phyloP scores from a whole-genome alignment of 64 coral and sea anemone species.

The Stichodactyla helianthus region DNA sequence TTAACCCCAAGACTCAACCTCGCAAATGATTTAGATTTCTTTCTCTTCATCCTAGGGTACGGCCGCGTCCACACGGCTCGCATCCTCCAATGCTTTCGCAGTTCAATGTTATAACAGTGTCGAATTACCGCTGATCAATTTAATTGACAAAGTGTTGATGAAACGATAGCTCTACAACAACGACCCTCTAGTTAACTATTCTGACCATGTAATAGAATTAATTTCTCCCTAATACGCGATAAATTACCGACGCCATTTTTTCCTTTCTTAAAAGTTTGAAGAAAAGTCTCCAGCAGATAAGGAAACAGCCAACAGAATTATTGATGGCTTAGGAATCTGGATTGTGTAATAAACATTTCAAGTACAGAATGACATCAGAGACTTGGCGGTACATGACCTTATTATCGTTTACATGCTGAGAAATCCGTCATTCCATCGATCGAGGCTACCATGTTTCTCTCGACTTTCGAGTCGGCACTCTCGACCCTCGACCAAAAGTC shows the following conservation, averaged over 20 bases:
- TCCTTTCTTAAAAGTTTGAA: background rate
- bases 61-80: background rate
- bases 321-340: background rate
- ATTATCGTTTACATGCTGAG: background rate
- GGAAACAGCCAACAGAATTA: background rate
- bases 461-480: background rate
- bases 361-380: background rate
- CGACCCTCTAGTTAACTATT: background rate
- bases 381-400: background rate
- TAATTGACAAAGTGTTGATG: conserved; percentile 5
- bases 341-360: background rate
- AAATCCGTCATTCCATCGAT: background rate
- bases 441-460: background rate
- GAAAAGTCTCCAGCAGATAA: background rate
- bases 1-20: conserved; percentile 7
- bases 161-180: background rate
- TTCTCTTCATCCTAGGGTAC: conserved; percentile 3
- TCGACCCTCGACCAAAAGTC: too few relatives aligned
- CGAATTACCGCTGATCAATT: background rate
- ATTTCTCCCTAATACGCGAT: background rate
- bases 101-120: background rate
- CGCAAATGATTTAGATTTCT: conserved; percentile 1
- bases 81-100: background rate
- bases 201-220: background rate
- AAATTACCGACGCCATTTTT: background rate